Evolutionary conservation across 2,888 invertebrate genomes (phyloP).

Genomic region (Brachynemurus nebulosus): DNA sequence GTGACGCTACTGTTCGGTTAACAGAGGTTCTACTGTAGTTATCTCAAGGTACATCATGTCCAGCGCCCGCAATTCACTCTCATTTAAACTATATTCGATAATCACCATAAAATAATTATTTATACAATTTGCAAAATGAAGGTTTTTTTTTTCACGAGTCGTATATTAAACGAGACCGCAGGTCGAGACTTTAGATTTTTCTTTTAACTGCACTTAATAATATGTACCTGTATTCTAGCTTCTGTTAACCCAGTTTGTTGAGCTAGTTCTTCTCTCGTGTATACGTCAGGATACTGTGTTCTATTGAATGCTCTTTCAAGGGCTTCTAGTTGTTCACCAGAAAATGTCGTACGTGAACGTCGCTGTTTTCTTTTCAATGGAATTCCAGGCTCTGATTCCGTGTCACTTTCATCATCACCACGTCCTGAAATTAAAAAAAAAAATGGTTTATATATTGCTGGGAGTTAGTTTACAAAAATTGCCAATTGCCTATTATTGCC

Average conservation of each 20-base stretch:
- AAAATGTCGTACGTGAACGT: slow-evolving; percentile 61
- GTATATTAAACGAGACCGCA: too few species aligned
- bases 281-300: slow-evolving; percentile 64
- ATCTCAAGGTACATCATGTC: too few species aligned
- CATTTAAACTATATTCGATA: too few species aligned
- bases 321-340: slow-evolving; percentile 57
- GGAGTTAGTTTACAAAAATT: too few species aligned
- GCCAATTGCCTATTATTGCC: too few species aligned
- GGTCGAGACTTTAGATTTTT: too few species aligned
- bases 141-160: too few species aligned
- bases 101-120: too few species aligned
- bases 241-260: slow-evolving; percentile 40
- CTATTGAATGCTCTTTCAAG: slow-evolving; percentile 56
- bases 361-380: slow-evolving; percentile 57
- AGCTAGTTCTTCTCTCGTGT: slow-evolving; percentile 60
- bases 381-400: slow-evolving; percentile 58
- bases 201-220: not conserved
- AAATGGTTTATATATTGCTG: not conserved
- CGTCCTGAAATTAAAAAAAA: not conserved
- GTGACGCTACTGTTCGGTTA: too few species aligned
- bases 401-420: slow-evolving; percentile 41
- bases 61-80: too few species aligned
- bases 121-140: too few species aligned
- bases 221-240: slow-evolving; percentile 34
- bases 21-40: too few species aligned